phyloP scores from a whole-genome alignment of 2,113 vertebrate species.

The Phyllostomus hastatus region DNA sequence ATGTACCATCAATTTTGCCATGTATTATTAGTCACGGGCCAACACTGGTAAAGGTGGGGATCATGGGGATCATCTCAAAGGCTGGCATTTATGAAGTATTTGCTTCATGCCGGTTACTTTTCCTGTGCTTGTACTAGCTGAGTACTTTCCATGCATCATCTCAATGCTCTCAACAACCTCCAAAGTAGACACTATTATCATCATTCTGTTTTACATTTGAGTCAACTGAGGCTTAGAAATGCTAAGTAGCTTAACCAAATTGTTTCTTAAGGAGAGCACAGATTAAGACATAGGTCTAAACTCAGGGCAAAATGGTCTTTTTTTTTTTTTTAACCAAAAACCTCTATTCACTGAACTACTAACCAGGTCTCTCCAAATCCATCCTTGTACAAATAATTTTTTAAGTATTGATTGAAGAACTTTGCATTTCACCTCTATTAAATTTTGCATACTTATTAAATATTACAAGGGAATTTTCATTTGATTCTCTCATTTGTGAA shows the following conservation, averaged over 20 bases:
- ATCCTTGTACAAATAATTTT: neutral
- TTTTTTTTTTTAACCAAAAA: neutral
- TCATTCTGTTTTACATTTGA: neutral
- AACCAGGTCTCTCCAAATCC: neutral
- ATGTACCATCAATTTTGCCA: neutral
- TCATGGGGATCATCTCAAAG: too few relatives aligned
- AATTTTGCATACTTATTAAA: neutral
- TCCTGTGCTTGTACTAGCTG: neutral
- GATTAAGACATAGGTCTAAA: neutral
- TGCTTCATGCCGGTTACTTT: neutral
- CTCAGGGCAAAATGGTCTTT: neutral
- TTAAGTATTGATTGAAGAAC: neutral
- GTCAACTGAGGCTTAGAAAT: neutral
- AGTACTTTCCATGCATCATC: neutral
- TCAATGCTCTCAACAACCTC: neutral
- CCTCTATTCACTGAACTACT: neutral
- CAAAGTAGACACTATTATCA: neutral
- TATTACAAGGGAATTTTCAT: neutral
- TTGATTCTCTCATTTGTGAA: neutral
- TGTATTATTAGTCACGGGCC: neutral
- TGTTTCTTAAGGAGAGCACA: neutral
- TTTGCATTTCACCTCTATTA: neutral
- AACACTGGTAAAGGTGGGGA: neutral
- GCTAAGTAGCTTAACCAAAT: neutral
- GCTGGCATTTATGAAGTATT: neutral